Percentiles rank a stretch among this genome's conserved stretches.
phyloP scores from a whole-genome alignment of 2,888 invertebrate genomes.

The Stenodera caucasica region DNA sequence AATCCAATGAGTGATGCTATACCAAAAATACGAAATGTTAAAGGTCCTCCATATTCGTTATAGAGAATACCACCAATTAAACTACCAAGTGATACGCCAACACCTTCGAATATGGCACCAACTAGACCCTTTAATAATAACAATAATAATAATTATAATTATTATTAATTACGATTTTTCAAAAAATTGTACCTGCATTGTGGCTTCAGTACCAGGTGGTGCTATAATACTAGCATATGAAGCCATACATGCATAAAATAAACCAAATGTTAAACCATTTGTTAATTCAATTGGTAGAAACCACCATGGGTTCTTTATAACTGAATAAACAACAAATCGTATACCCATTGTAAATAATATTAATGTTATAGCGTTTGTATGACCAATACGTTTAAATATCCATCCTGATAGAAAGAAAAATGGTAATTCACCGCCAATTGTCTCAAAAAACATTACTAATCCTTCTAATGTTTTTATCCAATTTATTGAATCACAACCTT shows the following conservation, averaged over 20 bases:
- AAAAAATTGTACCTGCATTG: conserved; percentile 68
- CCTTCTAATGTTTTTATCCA: conserved; percentile 58
- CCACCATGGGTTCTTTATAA: conserved; percentile 79
- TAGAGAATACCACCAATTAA: conserved; percentile 75
- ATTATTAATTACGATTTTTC: background rate
- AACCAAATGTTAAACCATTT: conserved; percentile 86
- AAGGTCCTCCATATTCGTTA: conserved; percentile 64
- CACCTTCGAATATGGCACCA: conserved; percentile 84
- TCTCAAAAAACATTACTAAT: conserved; percentile 60
- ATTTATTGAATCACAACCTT: conserved; percentile 50
- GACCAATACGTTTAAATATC: conserved; percentile 78
- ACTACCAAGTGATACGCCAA: conserved; percentile 80
- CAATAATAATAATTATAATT: background rate
- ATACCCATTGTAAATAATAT: conserved; percentile 79
- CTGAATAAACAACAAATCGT: conserved; percentile 80
- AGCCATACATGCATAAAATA: conserved; percentile 86
- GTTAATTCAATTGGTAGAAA: conserved; percentile 81
- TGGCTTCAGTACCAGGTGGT: conserved; percentile 82
- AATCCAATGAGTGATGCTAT: conserved; percentile 66
- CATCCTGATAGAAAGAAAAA: conserved; percentile 82
- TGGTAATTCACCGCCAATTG: conserved; percentile 82
- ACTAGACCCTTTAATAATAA: conserved; percentile 70
- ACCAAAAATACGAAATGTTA: conserved; percentile 74
- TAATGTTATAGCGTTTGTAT: conserved; percentile 79
- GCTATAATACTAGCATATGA: conserved; percentile 84